A percentile compares a stretch with the other conserved stretches of the same genome.
These are phyloP conservation scores for Sebastes melanostomus DNA, from an alignment of 2,797 vertebrate species.

Conservation along the genomic window DNA sequence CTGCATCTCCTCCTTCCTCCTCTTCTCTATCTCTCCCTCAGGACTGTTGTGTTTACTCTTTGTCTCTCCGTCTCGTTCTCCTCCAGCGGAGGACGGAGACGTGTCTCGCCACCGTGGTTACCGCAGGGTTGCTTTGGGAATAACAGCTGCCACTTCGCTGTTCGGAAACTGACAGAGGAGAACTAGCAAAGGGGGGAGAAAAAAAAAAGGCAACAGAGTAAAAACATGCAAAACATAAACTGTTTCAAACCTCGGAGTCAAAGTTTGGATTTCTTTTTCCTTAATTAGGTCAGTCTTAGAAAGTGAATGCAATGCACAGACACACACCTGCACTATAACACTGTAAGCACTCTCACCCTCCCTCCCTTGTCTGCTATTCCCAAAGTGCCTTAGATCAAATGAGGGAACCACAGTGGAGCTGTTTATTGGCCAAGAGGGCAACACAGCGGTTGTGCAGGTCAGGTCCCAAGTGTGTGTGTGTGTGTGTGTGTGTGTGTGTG, in stretches of 20 bases:
- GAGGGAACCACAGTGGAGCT: constrained; percentile 6
- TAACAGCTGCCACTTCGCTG: constrained; percentile 67
- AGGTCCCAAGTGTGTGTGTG: constrained; percentile 33
- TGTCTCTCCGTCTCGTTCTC: constrained; percentile 60
- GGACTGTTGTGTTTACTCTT: constrained; percentile 59
- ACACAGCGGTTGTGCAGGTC: constrained; percentile 4
- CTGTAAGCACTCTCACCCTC: background rate
- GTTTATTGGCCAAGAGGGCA: constrained; percentile 28
- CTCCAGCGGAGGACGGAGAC: constrained; percentile 64
- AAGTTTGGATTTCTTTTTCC: constrained; percentile 14
- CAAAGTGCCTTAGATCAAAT: constrained; percentile 9
- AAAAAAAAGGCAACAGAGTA: background rate
- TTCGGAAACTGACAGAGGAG: constrained; percentile 50
- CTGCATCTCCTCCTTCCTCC: constrained; percentile 8
- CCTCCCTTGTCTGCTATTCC: background rate
- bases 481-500: constrained; percentile 19
- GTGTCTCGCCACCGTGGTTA: constrained; percentile 52
- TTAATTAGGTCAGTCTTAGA: constrained; percentile 12
- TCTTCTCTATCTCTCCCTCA: constrained; percentile 31
- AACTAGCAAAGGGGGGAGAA: background rate
- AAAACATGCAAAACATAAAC: background rate
- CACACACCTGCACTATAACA: background rate
- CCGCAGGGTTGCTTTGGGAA: constrained; percentile 53
- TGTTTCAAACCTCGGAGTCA: background rate
- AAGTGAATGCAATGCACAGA: background rate